Base-by-base conservation (phyloP, 2,888 invertebrate species). In the Ceramica pisi region DNA sequence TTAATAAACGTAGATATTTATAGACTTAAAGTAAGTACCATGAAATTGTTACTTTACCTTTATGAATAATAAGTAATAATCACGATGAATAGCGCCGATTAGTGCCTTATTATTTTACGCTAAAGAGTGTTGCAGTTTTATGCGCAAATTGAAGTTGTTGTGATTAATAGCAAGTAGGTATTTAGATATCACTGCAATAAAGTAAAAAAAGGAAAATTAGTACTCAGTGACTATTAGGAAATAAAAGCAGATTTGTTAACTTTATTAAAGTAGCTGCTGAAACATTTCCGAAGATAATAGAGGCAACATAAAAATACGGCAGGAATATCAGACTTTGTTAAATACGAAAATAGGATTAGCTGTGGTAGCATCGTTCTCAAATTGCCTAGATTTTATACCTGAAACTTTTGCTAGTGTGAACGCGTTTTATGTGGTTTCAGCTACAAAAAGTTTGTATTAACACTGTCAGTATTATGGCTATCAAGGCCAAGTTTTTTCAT, bases 381-480 rank as follows among this genome's bases (percentile, higher is more conserved):
- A 61, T 21, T 48, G 48, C 26, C 23, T 62, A 51, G 31, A 41
- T 69, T 76, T 61, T 51, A 60, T 71, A 63, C 8, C 53, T 51
- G 38, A 56, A 61, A 78, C 50, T 56, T 64, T 62, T 76, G 50
- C 51, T 46, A 62, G 38, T 23, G 38, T 23, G 16, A 48, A 38
- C 26, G 31, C 23, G 35, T 61, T 75, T 71, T 55, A 41, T 61
- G 21, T 19, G 46, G 35, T 53, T 44, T 66, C 19, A 44, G 19
- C 44, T 26, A 50, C 70, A 64, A 56, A 78, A 78, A 64, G 53
- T 78, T 77, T 12, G 9, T 21, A 50, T 16, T 50, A 66, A 23
- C 31, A 56, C 44, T 65, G 31, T 46, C 65, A 14, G 44, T 56
- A 12, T 48, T 75, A 10, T 53, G 7, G 21, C 31, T 51, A 23